Conservation (phyloP, 2,888 invertebrate genomes). For the Prosopocoilus inquinatus region DNA sequence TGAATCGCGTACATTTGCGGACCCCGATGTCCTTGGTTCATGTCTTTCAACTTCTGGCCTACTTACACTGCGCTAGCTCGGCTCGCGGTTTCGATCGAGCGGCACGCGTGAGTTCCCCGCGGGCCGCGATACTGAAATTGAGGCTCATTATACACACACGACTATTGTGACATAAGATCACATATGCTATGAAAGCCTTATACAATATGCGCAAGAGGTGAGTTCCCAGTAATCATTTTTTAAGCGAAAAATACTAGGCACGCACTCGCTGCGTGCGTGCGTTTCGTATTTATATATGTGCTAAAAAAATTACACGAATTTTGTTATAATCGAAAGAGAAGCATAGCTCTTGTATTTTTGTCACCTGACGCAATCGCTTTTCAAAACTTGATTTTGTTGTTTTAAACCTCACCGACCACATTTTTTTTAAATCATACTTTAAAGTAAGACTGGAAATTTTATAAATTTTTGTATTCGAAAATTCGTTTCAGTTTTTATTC, state of each 20-base stretch:
- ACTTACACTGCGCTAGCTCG: slow-evolving; percentile 41
- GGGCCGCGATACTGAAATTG: slow-evolving; percentile 34
- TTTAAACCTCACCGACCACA: too few relatives aligned
- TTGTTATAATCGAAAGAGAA: too few relatives aligned
- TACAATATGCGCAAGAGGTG: slow-evolving; percentile 25
- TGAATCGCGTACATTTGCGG: slow-evolving; percentile 46
- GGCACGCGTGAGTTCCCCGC: slow-evolving; percentile 33
- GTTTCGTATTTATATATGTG: too few relatives aligned
- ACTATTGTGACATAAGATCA: slow-evolving; percentile 44
- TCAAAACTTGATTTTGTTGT: too few relatives aligned
- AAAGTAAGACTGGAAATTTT: too few relatives aligned
- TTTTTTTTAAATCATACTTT: too few relatives aligned
- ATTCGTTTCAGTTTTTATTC: too few relatives aligned
- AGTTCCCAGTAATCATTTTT: slow-evolving; percentile 19
- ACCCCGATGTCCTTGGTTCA: slow-evolving; percentile 77
- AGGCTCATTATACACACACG: slow-evolving; percentile 24
- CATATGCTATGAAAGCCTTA: slow-evolving; percentile 27
- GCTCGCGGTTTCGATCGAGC: slow-evolving; percentile 37
- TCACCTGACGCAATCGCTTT: too few relatives aligned
- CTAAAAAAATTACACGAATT: too few relatives aligned
- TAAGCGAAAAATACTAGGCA: slow-evolving; percentile 17
- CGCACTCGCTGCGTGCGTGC: neutral
- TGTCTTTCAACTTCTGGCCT: slow-evolving; percentile 57
- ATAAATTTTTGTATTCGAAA: too few relatives aligned
- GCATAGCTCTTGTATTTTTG: too few relatives aligned